These are phyloP conservation scores for Carduelis carduelis DNA, from an alignment of 2,797 vertebrate genomes.

Conservation along the genomic window DNA sequence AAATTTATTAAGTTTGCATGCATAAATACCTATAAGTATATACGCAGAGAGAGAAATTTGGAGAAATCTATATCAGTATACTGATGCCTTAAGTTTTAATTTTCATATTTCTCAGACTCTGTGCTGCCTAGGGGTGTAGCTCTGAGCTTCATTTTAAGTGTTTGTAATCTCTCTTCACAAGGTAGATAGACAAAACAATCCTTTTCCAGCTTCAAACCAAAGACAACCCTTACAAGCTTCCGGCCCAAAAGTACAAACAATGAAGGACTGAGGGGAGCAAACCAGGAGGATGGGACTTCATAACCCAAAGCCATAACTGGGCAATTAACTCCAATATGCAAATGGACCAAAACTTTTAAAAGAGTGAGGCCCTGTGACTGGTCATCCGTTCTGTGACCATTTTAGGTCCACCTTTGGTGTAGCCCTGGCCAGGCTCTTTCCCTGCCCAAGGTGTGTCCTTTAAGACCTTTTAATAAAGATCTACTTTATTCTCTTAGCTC, in stretches of 20 bases:
- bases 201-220: neutral
- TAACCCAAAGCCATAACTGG: neutral
- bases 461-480: neutral
- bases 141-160: neutral
- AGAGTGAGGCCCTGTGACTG: no score
- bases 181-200: neutral
- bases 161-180: neutral
- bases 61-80: fast-evolving
- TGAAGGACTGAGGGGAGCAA: neutral
- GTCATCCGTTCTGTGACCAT: neutral
- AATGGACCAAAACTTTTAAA: neutral
- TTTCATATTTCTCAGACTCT: neutral
- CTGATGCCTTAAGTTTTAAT: neutral
- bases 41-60: neutral
- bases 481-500: neutral
- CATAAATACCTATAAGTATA: neutral
- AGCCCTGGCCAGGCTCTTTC: neutral
- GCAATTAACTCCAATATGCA: neutral
- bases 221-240: neutral
- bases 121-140: neutral
- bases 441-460: neutral
- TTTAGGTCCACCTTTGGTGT: neutral
- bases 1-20: neutral
- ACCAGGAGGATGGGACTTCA: neutral
- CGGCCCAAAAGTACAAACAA: neutral